A percentile compares a stretch with the other conserved stretches of the same genome.
These are phyloP conservation scores for Oryzias melastigma DNA, from an alignment of 2,113 vertebrate genomes.

Conservation along the genomic window DNA sequence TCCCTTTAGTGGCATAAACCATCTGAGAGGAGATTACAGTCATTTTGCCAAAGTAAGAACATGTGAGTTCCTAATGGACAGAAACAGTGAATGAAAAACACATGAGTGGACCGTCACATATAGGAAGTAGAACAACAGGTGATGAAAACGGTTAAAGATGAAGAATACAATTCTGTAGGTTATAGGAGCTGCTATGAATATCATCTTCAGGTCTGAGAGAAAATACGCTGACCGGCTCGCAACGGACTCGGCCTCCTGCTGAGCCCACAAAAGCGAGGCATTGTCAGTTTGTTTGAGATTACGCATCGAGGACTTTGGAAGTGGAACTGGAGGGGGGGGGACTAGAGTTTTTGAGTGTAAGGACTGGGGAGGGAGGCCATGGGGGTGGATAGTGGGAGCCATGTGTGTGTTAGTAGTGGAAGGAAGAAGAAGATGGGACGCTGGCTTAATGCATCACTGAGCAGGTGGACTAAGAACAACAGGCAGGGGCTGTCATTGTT, in stretches of 20 bases:
- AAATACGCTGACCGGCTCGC: conserved; percentile 49
- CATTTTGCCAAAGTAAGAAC: conserved; percentile 65
- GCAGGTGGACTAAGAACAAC: conserved; percentile 66
- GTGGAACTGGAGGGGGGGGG: conserved; percentile 26
- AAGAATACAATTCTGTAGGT: conserved; percentile 37
- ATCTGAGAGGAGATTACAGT: conserved; percentile 75
- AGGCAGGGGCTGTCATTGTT: conserved; percentile 42
- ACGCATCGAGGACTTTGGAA: conserved; percentile 52
- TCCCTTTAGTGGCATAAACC: conserved; percentile 75
- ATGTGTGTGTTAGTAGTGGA: conserved; percentile 12
- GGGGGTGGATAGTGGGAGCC: conserved; percentile 24
- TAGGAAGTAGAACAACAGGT: background rate
- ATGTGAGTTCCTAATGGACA: conserved; percentile 65
- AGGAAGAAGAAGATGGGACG: conserved; percentile 34
- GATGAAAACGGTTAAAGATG: conserved; percentile 2
- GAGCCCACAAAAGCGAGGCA: conserved; percentile 54
- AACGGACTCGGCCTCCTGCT: conserved; percentile 42
- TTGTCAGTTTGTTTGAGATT: conserved; percentile 67
- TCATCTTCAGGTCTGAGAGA: conserved; percentile 28
- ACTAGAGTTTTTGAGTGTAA: conserved; percentile 20
- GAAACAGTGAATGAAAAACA: conserved; percentile 50
- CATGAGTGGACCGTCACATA: conserved; percentile 10
- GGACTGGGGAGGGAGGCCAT: conserved; percentile 35
- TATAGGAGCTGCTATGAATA: conserved; percentile 18
- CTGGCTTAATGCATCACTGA: conserved; percentile 74